A percentile compares a stretch with the other conserved stretches of the same genome.
Evolutionary conservation across 2,113 vertebrate species (phyloP).

Genomic region (Austrofundulus limnaeus): DNA sequence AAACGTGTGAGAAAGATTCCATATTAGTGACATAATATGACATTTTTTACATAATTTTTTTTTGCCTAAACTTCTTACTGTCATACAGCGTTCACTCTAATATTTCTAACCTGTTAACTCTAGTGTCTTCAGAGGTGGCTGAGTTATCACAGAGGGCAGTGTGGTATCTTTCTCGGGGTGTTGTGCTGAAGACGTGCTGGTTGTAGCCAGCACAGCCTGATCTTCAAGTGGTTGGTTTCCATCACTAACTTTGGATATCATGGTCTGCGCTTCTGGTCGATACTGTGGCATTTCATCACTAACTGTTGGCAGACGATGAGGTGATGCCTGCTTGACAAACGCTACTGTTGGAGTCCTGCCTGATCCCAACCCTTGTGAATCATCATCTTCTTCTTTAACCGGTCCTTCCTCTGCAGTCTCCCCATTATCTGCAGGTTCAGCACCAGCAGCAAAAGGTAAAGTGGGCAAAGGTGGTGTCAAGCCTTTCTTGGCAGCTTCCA

Average conservation of each 20-base stretch:
- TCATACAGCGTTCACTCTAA: not conserved
- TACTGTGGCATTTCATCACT: conserved; percentile 57
- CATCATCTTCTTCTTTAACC: conserved; percentile 18
- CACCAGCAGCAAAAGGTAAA: conserved; percentile 13
- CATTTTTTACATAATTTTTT: no score
- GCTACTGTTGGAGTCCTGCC: conserved; percentile 28
- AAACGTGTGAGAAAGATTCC: conserved; percentile 11
- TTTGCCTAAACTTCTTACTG: not conserved
- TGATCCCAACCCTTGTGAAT: conserved; percentile 60
- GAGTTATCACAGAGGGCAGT: conserved; percentile 19
- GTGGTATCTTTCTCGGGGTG: conserved; percentile 30
- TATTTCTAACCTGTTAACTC: conserved; percentile 56
- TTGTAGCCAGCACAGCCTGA: conserved; percentile 38
- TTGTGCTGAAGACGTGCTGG: conserved; percentile 7
- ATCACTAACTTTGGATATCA: conserved; percentile 13
- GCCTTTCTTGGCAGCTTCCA: conserved; percentile 24
- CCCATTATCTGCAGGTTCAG: conserved; percentile 17
- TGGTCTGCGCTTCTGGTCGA: conserved; percentile 50
- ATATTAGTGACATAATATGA: not conserved
- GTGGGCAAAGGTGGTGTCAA: conserved; percentile 34
- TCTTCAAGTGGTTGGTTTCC: not conserved
- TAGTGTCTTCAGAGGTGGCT: conserved; percentile 16
- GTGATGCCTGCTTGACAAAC: conserved; percentile 29
- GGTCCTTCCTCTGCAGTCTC: conserved; percentile 6
- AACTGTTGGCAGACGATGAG: conserved; percentile 19